Conservation (phyloP, 2,113 vertebrate genomes). For the Poeciliopsis prolifica region DNA sequence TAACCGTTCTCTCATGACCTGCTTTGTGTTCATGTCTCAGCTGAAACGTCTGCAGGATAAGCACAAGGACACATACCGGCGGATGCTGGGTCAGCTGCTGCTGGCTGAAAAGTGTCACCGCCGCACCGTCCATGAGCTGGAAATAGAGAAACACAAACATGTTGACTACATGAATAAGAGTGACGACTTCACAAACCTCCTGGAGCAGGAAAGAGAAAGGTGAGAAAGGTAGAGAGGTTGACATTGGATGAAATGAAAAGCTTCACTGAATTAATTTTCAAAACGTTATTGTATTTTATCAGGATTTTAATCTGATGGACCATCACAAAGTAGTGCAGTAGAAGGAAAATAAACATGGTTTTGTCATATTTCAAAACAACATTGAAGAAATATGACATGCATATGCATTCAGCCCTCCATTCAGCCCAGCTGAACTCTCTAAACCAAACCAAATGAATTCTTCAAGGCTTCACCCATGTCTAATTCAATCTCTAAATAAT, state of each 20-base stretch:
- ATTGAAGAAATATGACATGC: too few species aligned
- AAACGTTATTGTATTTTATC: too few species aligned
- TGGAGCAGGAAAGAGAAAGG: slow-evolving; percentile 98
- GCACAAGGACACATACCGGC: slow-evolving; percentile 92
- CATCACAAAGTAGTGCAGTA: too few species aligned
- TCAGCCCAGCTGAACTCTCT: too few species aligned
- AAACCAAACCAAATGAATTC: too few species aligned
- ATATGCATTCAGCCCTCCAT: too few species aligned
- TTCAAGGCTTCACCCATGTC: too few species aligned
- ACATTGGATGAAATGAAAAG: not conserved
- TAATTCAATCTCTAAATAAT: too few species aligned
- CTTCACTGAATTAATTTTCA: not conserved
- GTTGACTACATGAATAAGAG: slow-evolving; percentile 99
- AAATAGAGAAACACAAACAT: slow-evolving; percentile 94
- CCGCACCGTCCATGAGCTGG: slow-evolving; percentile 91
- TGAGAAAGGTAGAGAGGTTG: slow-evolving; percentile 55
- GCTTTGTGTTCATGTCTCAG: slow-evolving; percentile 69
- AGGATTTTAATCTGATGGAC: too few species aligned
- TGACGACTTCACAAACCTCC: slow-evolving; percentile 96
- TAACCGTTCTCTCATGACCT: not conserved
- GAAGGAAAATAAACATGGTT: too few species aligned
- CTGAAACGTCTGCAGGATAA: slow-evolving; percentile 95
- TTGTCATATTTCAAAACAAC: too few species aligned
- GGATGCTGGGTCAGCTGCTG: slow-evolving; percentile 96
- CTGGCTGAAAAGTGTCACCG: slow-evolving; percentile 94